Base-by-base conservation (phyloP, 2,888 invertebrate genomes). In the Sphaerophoria rueppellii region DNA sequence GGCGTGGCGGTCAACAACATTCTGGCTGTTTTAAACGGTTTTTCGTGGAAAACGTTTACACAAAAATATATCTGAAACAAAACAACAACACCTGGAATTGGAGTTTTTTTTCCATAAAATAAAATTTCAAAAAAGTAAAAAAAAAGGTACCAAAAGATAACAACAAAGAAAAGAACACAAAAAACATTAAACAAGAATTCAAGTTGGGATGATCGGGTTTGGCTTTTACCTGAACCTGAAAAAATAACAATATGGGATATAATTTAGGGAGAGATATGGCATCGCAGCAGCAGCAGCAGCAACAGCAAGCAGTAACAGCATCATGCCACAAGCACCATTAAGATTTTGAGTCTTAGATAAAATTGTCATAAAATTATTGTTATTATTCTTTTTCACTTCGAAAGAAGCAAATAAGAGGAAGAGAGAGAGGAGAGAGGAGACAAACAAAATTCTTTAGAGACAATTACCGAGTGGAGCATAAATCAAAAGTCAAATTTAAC, bases 331-430 rank as follows among this genome's bases (percentile, higher is more conserved):
- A 71, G 72, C 72, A 70, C 85, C 76, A 85, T 85, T 85, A 85
- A 85, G 85, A 85, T 85, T 80, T 85, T 65, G 63, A 73, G 58
- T 65, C 24, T 57, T 50, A 57, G 85, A 85, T 85, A 85, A 85
- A 80, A 80, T 85, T 85, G 85, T 85, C 85, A 85, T 85, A 85
- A 80, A 85, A 85, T 85, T 80, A 85, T 85, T 85, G 76, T 85
- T 80, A 85, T 85, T 81, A 85, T 73, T 76, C 69, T 76, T 73
- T 80, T 73, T 52, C 80, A 76, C 58, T 69, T 7, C 0, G 12
- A 43, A 12, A 43, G 43, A 11, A 4, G 9, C 40, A 7, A 9
- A 43, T n/a, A 4, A 16, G 37, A 37, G 55, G 43, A 11, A n/a
- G 11, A 46, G 6, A 6, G 12, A 12, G 12, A 34, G 32, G 32